Conservation (phyloP, 2,113 vertebrate species). For the Rhodinocichla rosea region DNA sequence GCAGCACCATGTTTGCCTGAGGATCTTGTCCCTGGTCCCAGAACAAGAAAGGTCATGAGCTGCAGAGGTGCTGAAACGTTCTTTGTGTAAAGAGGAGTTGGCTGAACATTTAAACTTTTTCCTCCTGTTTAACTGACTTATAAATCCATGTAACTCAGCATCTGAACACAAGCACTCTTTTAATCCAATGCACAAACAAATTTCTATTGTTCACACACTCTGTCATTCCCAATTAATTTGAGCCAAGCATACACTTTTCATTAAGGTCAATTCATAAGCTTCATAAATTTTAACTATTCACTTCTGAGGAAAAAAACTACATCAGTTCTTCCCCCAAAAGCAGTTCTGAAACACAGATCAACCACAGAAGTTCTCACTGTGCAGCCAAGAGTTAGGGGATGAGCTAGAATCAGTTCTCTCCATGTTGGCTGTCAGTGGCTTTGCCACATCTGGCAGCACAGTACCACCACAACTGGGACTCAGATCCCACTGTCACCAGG, state of each 20-base stretch:
- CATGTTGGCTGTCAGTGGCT: neutral
- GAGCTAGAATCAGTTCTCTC: neutral
- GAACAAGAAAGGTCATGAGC: neutral
- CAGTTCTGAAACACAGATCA: neutral
- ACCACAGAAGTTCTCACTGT: neutral
- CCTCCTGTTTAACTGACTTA: neutral
- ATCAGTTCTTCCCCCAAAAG: neutral
- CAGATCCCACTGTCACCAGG: neutral
- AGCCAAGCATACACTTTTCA: neutral
- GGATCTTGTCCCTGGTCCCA: neutral
- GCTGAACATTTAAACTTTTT: neutral
- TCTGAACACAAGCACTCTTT: neutral
- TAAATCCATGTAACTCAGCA: conserved; percentile 4
- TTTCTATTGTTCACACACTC: neutral
- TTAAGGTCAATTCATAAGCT: neutral
- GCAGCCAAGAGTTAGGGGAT: neutral
- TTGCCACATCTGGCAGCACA: neutral
- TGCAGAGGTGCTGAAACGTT: neutral
- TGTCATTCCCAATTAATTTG: neutral
- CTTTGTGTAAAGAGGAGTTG: neutral
- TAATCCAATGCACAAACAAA: neutral
- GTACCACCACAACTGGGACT: neutral
- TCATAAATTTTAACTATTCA: neutral
- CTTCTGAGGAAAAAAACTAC: neutral
- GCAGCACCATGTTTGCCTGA: neutral